A percentile compares a stretch with the other conserved stretches of the same genome.
Evolutionary conservation across 2,888 invertebrate species (phyloP).

Genomic region (Sepioteuthis lessoniana): DNA sequence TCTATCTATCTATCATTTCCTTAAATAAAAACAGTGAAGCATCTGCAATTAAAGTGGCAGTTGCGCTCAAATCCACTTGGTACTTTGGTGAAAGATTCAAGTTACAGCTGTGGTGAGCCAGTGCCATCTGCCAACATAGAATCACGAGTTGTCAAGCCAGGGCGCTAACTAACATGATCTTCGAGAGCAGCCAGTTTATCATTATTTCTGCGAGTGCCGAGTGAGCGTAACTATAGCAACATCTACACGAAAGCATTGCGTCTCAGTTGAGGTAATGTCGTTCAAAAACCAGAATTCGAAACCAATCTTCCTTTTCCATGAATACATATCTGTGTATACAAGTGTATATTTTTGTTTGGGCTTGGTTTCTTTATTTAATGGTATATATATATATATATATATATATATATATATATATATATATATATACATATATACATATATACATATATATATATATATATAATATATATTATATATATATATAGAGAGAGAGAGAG

Average conservation of each 20-base stretch:
- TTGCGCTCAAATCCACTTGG: neutral
- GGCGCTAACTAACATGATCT: neutral
- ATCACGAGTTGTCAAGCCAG: neutral
- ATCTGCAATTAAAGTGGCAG: neutral
- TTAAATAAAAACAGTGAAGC: neutral
- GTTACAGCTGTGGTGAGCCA: neutral
- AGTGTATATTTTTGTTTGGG: too few species aligned
- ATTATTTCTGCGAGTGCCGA: neutral
- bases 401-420: too few species aligned
- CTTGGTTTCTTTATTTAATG: too few species aligned
- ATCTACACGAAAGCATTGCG: neutral
- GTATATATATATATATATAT: too few species aligned
- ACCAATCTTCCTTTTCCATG: neutral
- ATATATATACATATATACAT: too few species aligned
- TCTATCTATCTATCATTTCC: neutral
- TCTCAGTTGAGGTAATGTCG: neutral
- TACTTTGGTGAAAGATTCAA: neutral
- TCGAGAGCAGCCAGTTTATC: neutral
- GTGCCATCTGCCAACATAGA: neutral
- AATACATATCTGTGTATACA: too few species aligned
- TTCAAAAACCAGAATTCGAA: neutral
- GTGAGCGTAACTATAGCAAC: neutral
- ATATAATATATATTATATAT: too few species aligned
- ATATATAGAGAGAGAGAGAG: too few species aligned
- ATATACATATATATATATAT: too few species aligned